These are phyloP conservation scores for Sesia apiformis DNA, from an alignment of 2,888 invertebrate species.

Conservation along the genomic window DNA sequence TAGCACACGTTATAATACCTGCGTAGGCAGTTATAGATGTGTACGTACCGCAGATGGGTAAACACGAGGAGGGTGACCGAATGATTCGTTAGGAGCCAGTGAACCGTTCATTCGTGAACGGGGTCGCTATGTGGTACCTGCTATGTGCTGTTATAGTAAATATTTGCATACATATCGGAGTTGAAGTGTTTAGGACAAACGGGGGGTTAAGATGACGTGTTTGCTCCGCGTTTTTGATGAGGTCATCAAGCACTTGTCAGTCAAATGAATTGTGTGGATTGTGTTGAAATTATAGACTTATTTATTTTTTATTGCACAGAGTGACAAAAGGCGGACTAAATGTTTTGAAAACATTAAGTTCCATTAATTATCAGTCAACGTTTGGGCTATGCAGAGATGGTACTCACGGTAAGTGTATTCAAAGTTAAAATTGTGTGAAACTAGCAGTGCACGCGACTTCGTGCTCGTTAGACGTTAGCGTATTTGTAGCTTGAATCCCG, in stretches of 20 bases:
- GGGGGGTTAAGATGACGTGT: slow-evolving; percentile 20
- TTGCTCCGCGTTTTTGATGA: slow-evolving; percentile 20
- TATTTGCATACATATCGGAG: slow-evolving; percentile 68
- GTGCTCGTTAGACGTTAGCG: not conserved
- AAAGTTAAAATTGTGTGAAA: no score
- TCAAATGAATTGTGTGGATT: slow-evolving; percentile 1
- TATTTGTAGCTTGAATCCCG: not conserved
- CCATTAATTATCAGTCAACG: no score
- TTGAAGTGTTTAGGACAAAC: slow-evolving; percentile 35
- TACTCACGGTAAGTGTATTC: no score
- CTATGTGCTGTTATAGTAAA: slow-evolving; percentile 58
- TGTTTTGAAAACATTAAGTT: no score
- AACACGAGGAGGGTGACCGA: slow-evolving; percentile 27
- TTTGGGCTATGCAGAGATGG: no score
- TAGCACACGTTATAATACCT: slow-evolving; percentile 9
- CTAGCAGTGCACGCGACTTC: no score
- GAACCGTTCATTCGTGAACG: slow-evolving; percentile 63
- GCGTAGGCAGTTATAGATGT: slow-evolving; percentile 1
- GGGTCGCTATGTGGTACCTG: slow-evolving; percentile 54
- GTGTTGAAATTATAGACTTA: slow-evolving; percentile 3
- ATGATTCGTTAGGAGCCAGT: slow-evolving; percentile 63
- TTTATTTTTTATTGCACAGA: not conserved
- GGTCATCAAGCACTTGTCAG: slow-evolving; percentile 13
- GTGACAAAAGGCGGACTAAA: no score
- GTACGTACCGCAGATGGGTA: slow-evolving; percentile 10